phyloP scores from a whole-genome alignment of 2,888 invertebrate genomes.

The Holacanthella duospinosa region DNA sequence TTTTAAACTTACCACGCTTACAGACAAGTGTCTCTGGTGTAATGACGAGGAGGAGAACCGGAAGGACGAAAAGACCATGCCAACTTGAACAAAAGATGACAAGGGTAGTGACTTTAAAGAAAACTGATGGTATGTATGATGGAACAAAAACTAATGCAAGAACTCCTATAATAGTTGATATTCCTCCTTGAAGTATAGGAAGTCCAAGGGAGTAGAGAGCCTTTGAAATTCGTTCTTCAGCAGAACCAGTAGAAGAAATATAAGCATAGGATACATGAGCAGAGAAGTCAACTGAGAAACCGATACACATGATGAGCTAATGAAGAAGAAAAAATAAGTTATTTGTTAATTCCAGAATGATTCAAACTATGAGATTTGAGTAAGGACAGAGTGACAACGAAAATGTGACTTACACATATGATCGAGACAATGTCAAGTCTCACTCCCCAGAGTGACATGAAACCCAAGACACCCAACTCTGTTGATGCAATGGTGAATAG shows the following conservation, averaged over 20 bases:
- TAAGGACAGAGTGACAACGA: too few relatives aligned
- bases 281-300: conserved; percentile 88
- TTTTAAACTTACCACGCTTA: too few relatives aligned
- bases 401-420: too few relatives aligned
- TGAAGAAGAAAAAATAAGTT: too few relatives aligned
- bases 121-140: conserved; percentile 42
- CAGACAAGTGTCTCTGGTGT: too few relatives aligned
- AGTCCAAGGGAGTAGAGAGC: conserved; percentile 76
- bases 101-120: conserved; percentile 11
- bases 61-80: conserved; percentile 11
- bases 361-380: too few relatives aligned
- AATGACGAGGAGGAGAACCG: conserved; percentile 6
- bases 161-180: conserved; percentile 75
- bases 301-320: conserved; percentile 93
- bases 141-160: conserved; percentile 42
- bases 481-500: conserved; percentile 51
- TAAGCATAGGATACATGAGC: conserved; percentile 92
- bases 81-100: conserved; percentile 9
- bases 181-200: conserved; percentile 81
- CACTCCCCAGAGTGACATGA: conserved; percentile 91
- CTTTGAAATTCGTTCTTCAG: conserved; percentile 67
- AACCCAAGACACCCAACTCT: conserved; percentile 83
- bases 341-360: too few relatives aligned
- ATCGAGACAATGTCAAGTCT: conserved; percentile 88
- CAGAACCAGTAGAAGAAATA: conserved; percentile 70